A percentile compares a stretch with the other conserved stretches of the same genome.
phyloP scores from a whole-genome alignment of 2,113 vertebrate species.

The Emydocephalus ijimae region DNA sequence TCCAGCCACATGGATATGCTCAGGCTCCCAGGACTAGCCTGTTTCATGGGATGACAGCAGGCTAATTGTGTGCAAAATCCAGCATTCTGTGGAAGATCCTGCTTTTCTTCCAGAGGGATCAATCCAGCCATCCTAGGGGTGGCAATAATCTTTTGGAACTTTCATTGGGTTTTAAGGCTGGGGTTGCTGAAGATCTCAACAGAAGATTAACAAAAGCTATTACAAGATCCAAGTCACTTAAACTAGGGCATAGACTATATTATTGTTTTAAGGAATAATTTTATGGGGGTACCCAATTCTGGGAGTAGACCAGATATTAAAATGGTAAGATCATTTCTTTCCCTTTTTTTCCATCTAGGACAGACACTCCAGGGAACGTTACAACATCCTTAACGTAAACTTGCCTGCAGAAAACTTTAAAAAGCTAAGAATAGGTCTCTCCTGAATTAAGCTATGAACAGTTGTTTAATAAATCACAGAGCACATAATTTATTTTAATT shows the following conservation, averaged over 20 bases:
- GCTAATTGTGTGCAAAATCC: background rate
- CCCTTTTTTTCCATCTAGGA: background rate
- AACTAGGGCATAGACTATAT: background rate
- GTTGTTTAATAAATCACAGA: background rate
- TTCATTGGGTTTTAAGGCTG: conserved; percentile 16
- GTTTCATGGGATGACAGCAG: conserved; percentile 44
- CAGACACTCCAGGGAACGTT: background rate
- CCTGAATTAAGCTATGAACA: background rate
- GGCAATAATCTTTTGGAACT: background rate
- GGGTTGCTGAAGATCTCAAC: conserved; percentile 50
- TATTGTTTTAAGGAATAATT: background rate
- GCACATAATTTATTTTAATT: background rate
- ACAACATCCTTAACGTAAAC: background rate
- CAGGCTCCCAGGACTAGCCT: conserved; percentile 57
- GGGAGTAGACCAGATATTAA: background rate
- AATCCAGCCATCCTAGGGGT: background rate
- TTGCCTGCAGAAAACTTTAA: background rate
- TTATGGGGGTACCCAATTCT: background rate
- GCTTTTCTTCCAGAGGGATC: background rate
- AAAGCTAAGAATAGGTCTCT: background rate
- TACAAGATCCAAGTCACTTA: conserved; percentile 7
- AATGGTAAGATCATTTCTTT: background rate
- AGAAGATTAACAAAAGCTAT: conserved; percentile 54
- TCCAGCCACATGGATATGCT: conserved; percentile 85
- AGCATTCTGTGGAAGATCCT: background rate